Conservation (phyloP, 2,113 vertebrate species). For the Aspidoscelis tigris region DNA sequence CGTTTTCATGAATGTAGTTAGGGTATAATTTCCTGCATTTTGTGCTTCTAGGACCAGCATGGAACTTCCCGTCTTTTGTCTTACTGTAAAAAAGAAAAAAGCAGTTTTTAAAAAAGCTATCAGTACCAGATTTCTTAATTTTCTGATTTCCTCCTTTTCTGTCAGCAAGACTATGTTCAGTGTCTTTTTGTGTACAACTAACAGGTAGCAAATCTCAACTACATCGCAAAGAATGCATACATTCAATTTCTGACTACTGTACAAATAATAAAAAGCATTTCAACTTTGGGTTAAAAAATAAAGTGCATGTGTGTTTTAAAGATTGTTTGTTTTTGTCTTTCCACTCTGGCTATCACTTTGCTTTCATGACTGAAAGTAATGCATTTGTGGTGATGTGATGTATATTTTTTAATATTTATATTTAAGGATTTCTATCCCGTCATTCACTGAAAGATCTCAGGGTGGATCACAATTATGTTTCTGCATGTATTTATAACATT, state of each 20-base stretch:
- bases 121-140: constrained; percentile 20
- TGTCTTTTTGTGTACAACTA: constrained; percentile 30
- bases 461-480: too few relatives aligned
- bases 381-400: not conserved
- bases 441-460: too few relatives aligned
- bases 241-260: constrained; percentile 7
- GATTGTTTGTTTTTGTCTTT: too few relatives aligned
- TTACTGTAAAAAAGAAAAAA: constrained; percentile 25
- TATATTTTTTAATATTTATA: not conserved
- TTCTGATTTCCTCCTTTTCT: constrained; percentile 44
- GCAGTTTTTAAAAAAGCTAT: constrained; percentile 37
- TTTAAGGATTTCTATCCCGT: too few relatives aligned
- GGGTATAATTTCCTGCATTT: constrained; percentile 55
- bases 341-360: too few relatives aligned
- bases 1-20: constrained; percentile 31
- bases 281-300: too few relatives aligned
- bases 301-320: not conserved
- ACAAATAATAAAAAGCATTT: too few relatives aligned
- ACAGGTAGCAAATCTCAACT: not conserved
- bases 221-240: not conserved
- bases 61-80: constrained; percentile 68
- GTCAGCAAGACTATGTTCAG: not conserved
- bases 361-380: too few relatives aligned
- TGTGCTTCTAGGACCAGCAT: constrained; percentile 55
- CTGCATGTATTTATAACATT: too few relatives aligned